A percentile compares a stretch with the other conserved stretches of the same genome.
These are phyloP conservation scores for Emydoidea blandingii DNA, from an alignment of 2,797 vertebrate species.

Conservation along the genomic window DNA sequence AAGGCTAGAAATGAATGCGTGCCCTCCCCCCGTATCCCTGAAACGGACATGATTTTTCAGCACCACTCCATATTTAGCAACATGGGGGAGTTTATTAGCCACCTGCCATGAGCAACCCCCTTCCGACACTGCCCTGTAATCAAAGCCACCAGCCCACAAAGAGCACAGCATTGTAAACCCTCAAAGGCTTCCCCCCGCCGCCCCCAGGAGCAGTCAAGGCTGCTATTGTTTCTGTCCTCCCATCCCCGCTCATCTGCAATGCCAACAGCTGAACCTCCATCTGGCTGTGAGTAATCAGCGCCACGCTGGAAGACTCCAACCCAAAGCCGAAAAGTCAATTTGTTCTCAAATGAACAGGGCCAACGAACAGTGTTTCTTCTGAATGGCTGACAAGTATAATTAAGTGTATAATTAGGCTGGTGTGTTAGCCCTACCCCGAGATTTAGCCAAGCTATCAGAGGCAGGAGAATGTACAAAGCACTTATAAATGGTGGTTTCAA, in stretches of 20 bases:
- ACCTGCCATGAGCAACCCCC: neutral
- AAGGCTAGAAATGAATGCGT: neutral
- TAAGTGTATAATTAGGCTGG: conserved; percentile 50
- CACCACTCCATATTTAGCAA: neutral
- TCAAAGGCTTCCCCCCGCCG: neutral
- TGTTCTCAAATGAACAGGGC: neutral
- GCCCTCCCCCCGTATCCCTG: neutral
- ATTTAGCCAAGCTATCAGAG: conserved; percentile 9
- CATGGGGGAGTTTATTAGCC: neutral
- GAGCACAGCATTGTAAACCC: neutral
- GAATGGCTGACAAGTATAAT: conserved; percentile 46
- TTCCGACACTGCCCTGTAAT: neutral
- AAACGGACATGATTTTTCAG: neutral
- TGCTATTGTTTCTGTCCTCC: neutral
- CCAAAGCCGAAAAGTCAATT: neutral
- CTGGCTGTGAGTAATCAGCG: neutral
- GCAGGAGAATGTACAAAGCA: conserved; percentile 49
- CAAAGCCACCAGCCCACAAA: neutral
- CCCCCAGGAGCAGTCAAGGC: neutral
- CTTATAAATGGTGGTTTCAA: conserved; percentile 35
- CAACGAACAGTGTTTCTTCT: conserved; percentile 15
- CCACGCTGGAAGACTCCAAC: fast-evolving
- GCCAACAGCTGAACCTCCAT: fast-evolving
- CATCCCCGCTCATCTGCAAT: fast-evolving
- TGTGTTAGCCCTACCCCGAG: conserved; percentile 20